Conservation (phyloP, 1,140 invertebrate genomes). For the Maconellicoccus hirsutus region DNA sequence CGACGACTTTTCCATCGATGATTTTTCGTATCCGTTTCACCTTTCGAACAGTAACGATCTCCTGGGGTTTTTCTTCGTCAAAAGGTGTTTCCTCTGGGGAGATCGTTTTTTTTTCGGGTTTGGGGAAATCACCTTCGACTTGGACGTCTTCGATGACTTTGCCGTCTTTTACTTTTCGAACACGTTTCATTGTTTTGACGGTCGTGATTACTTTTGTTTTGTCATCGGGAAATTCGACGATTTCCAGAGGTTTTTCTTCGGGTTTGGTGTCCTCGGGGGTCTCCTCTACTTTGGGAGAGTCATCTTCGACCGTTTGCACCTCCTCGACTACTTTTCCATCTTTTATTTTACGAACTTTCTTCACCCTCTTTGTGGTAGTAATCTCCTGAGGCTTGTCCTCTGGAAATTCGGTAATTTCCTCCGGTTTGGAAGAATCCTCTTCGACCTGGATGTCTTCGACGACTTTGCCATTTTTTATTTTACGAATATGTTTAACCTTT, state of each 20-base stretch:
- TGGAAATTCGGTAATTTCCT: not conserved
- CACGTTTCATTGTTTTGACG: not conserved
- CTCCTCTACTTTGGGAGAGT: too few species aligned
- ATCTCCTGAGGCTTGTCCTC: slow-evolving; percentile 32
- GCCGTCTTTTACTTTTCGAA: not conserved
- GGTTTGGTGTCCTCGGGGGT: too few species aligned
- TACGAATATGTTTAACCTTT: too few species aligned
- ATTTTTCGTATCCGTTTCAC: not conserved
- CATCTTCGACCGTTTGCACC: too few species aligned
- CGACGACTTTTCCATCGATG: not conserved
- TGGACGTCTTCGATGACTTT: not conserved
- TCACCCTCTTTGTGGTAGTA: not conserved
- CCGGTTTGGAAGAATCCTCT: too few species aligned
- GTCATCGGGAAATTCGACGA: not conserved
- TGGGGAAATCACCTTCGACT: not conserved
- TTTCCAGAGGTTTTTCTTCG: not conserved
- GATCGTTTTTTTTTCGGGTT: not conserved
- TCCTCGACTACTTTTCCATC: too few species aligned
- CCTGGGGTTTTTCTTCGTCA: not conserved
- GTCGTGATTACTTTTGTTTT: not conserved
- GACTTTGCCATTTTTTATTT: too few species aligned
- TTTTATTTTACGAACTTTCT: too few species aligned
- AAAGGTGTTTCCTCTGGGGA: not conserved
- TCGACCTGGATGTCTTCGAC: too few species aligned
- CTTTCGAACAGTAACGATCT: not conserved